A percentile compares a stretch with the other conserved stretches of the same genome.
Conservation (phyloP, 2,888 invertebrate genomes). For the Laothoe populi region DNA sequence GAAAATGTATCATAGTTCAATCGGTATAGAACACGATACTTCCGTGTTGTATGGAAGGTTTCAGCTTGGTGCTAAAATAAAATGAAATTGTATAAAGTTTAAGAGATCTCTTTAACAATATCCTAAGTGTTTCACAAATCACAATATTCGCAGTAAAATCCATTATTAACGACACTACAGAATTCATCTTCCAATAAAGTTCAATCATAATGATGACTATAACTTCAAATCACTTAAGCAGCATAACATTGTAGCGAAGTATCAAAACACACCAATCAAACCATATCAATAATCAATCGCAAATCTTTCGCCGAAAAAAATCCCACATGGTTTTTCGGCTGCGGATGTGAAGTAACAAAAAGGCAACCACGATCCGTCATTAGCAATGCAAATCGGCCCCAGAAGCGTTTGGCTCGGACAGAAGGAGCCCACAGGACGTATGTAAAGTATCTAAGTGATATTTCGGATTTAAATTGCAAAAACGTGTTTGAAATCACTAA, state of each 20-base stretch:
- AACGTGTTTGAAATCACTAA: conserved; percentile 31
- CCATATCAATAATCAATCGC: conserved; percentile 10
- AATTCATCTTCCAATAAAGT: too few relatives aligned
- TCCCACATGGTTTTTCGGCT: conserved; percentile 32
- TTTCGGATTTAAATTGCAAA: conserved; percentile 60
- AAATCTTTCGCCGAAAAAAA: conserved; percentile 22
- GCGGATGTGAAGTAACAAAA: conserved; percentile 38
- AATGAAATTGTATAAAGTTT: too few relatives aligned
- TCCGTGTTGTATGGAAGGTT: too few relatives aligned
- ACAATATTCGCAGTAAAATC: too few relatives aligned
- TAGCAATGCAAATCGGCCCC: conserved; percentile 71
- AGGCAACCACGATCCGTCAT: conserved; percentile 48
- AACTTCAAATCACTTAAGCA: too few relatives aligned
- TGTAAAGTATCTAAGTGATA: conserved; percentile 55
- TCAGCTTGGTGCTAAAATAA: too few relatives aligned
- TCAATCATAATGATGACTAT: too few relatives aligned
- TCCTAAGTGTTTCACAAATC: too few relatives aligned
- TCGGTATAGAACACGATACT: too few relatives aligned
- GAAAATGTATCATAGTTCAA: too few relatives aligned
- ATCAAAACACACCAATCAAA: not conserved
- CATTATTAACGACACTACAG: too few relatives aligned
- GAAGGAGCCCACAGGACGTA: conserved; percentile 41
- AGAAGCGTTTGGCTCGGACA: conserved; percentile 38
- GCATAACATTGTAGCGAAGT: not conserved
- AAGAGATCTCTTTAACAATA: too few relatives aligned